These are phyloP conservation scores for Danio kyathit DNA, from an alignment of 2,797 vertebrate species.

Conservation along the genomic window DNA sequence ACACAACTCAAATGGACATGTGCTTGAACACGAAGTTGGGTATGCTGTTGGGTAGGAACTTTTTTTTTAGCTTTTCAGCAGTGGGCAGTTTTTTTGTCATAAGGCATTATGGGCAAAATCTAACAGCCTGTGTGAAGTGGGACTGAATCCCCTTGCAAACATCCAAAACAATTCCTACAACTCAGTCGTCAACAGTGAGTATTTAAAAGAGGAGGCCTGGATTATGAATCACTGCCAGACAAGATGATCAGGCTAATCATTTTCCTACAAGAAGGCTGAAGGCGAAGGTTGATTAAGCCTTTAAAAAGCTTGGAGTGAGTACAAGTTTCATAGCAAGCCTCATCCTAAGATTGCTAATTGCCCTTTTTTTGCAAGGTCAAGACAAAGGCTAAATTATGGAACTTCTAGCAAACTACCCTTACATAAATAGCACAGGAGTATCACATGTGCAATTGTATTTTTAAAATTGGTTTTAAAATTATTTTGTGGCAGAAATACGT, in stretches of 20 bases:
- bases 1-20: slow-evolving; percentile 17
- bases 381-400: background rate
- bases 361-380: background rate
- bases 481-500: no score
- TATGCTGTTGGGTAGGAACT: slow-evolving; percentile 14
- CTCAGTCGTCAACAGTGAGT: slow-evolving; percentile 8
- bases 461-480: no score
- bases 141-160: slow-evolving; percentile 1
- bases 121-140: slow-evolving; percentile 33
- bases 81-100: background rate
- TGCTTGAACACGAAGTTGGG: background rate
- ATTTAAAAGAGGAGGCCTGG: slow-evolving; percentile 33
- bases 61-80: slow-evolving; percentile 4
- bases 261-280: background rate
- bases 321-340: background rate
- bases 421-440: no score
- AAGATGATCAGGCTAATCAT: background rate
- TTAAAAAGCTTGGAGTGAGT: background rate
- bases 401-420: background rate
- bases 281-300: background rate
- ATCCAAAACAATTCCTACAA: slow-evolving; percentile 11
- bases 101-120: slow-evolving; percentile 37
- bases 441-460: no score
- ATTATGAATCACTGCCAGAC: background rate
- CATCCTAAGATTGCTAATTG: background rate